Base-by-base conservation (phyloP, 2,113 vertebrate species). In the Vimba vimba region DNA sequence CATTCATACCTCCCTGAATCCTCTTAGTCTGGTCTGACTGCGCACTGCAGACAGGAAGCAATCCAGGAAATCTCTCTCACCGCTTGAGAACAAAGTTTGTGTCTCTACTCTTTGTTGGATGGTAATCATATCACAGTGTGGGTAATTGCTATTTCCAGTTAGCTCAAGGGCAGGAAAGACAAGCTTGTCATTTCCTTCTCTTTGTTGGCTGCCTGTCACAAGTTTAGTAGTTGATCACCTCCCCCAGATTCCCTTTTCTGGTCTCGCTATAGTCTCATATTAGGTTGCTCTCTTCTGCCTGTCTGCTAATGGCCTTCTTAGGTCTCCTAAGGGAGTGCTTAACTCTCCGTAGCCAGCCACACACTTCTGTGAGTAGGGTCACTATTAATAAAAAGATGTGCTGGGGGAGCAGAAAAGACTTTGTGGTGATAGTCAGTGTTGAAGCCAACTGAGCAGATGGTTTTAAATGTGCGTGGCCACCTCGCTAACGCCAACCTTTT, bases 81-180 rank as follows among this genome's bases (percentile, higher is more conserved):
- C 15, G 19, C 27, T 82, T 82, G 62, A 82, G 62, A 50, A 69
- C 27, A 33, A 83, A 83, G 82, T 87, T 78, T 75, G 62, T 43
- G 30, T 75, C 82, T 25, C 19, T 25, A 11, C 13, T 36, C 52
- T 69, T 83, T 87, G 79, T 75, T 89, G 86, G 83, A 87, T 85
- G 75, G 71, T 89, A 87, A 83, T 87, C 86, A 83, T 89, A 83
- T 85, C 88, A 76, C 47, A 3, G 85, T 71, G 77, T 85, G 86
- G 57, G 86, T 87, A 87, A 89, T 86, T 86, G 79, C 80, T 84
- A 86, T 87, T 87, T 87, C 85, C 82, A 89, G 85, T 74, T 87
- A 83, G 79, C 86, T 83, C 79, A 87, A 89, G 84, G 83, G 79
- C 86, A 89, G 86, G 86, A 89, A 85, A 85, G 82, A 71, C 50